Evolutionary conservation across 2,888 invertebrate genomes (phyloP), one percentile per base, ranked within the genome.

Genomic region (Oxycera nigricornis): DNA sequence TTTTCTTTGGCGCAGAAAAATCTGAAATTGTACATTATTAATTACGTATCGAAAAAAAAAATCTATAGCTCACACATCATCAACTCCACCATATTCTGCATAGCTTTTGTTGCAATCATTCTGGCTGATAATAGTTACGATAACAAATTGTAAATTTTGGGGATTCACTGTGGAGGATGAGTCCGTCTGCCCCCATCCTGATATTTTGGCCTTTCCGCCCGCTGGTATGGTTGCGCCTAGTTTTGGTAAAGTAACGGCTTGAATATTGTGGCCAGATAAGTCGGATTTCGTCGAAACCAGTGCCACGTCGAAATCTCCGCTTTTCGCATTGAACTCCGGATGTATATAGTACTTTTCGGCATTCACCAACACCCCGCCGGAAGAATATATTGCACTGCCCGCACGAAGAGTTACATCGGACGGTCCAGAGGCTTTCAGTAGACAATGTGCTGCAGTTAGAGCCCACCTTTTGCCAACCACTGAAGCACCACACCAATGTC

Each of bases 361-460:
- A 73, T 75, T 61, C 11, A 76, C 30, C 4, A 75, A 30, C 30
- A 61, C 75, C 7, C 76, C 76, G 35, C 76, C 76, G 17, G 65
- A 61, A 2, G 57, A 61, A 28, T 74, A 75, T 14, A 68, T 26
- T 24, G 75, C 52, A 14, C 74, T 74, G n/a, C 76, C 76, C 1
- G 68, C 76, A 20, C 75, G 74, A 7, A 76, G 17, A n/a, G 75
- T 73, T 22, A 76, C 57, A 20, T 73, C 62, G 30, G 39, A 22
- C 2, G 70, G 70, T 20, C 9, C 22, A 17, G 52, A 50, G 17
- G 68, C 67, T 67, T 74, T 74, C 30, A 73, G 70, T 2, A 77
- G 61, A 57, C 77, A 77, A 73, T 77, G 77, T 2, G 77, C 77
- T 1, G 77, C 77, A n/a, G 77, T 77, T 52, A 77, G 26, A 30